Evolutionary conservation across 1,140 invertebrate genomes (phyloP), one percentile per base, ranked within the genome.

Genomic region (Cephus cinctus): DNA sequence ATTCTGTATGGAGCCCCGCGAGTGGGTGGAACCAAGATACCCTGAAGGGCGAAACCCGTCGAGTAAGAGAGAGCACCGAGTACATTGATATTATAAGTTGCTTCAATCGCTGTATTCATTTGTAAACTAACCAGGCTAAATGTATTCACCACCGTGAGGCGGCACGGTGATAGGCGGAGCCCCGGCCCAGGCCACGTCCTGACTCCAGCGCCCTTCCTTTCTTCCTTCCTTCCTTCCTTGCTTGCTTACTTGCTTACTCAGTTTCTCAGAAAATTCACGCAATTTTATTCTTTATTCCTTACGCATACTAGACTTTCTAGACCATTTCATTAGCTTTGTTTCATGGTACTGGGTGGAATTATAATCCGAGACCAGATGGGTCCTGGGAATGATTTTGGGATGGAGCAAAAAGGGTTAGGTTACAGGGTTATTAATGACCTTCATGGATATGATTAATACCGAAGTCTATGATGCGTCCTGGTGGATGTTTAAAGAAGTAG

Each of bases 41-140:
- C 47, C 21, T 22, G 42, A 50, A 69, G 59, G 56, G 62, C 57
- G 56, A 54, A 54, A 34, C 40, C 20, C 51, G 59, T 63, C 49
- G 57, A 46, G 43, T 54, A 63, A 42, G 75, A 61, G 74, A 52
- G 65, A 79, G 72, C 55, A 69, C 56, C 49, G 58, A 75, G 69
- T 81, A 80, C 81, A 84, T 83, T 83, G 82, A 83, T 84, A 84
- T 84, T 83, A 84, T 83, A 84, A 83, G 81, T 83, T 82, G 80
- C 79, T 81, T 84, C 81, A 83, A 83, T 83, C 81, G 81, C 81
- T 83, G 82, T 82, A 83, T 83, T 83, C 81, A 83, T 83, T 83
- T 83, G 81, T 83, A 83, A 83, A 83, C 81, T 83, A 83, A 80
- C 78, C 77, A 79, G 77, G 71, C 73, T 76, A 75, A 76, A 76